Base-by-base conservation (phyloP, 2,797 vertebrate genomes). In the Phyllotis vaccarum region DNA sequence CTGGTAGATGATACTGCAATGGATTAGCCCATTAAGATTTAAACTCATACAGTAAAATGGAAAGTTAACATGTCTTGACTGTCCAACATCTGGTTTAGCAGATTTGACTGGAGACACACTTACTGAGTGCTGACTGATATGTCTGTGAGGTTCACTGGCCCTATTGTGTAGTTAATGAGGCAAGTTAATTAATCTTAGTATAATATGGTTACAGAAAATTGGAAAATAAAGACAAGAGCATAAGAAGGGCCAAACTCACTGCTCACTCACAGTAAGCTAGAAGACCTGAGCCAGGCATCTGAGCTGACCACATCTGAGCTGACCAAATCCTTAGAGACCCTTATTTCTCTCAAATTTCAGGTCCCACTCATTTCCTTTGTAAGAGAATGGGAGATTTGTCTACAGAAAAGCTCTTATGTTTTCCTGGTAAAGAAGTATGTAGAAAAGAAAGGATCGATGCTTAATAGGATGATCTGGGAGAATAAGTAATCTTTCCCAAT, bases 391-490 rank as follows among this genome's bases (percentile, higher is more conserved):
- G 76, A 16, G 79, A 46, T 76, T 86, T 83, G 76, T 83, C 60
- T 49, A 74, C 58, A 72, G 76, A 90, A 96, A 34, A 81, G 27
- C 34, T 95, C 56, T 79, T 89, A 0, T 93, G 82, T 79, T 89
- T 96, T 97, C 92, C 43, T 17, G 2, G 81, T 70, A 96, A 91
- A 93, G 6, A 14, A 91, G 8, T 9, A 89, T 8, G 0, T 46
- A 12, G 78, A 90, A 54, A 97, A 97, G 49, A 93, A 97, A 95
- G 16, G 89, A 16, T 49, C 10, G 93, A 94, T 96, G 90, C 40
- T 56, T 37, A 82, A 93, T 52, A 89, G 78, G 79, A 86, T 56
- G 68, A 40, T 43, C 62, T 82, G 37, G 68, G 70, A 88, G 94
- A 94, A 70, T 80, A 95, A 92, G 58, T 58, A 89, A 62, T 90